Evolutionary conservation across 1,140 invertebrate genomes (phyloP).

Genomic region (Gonatopus flavifemur): DNA sequence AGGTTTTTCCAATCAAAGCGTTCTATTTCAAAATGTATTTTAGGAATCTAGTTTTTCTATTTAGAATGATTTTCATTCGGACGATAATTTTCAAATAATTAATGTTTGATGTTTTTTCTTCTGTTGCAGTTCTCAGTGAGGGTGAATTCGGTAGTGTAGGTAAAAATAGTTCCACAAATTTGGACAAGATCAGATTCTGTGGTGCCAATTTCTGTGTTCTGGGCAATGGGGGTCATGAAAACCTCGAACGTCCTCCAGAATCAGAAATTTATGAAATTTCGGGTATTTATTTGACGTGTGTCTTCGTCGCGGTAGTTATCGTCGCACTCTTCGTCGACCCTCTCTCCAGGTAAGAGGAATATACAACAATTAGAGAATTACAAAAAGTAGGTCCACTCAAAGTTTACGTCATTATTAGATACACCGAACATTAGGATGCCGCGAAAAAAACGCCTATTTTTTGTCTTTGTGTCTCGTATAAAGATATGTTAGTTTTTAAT

Average conservation of each 20-base stretch:
- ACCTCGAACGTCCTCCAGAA: constrained; percentile 75
- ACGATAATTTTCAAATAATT: no score
- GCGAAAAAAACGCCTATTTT: no score
- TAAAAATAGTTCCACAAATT: constrained; percentile 53
- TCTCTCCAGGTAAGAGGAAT: constrained; percentile 78
- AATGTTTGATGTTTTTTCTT: no score
- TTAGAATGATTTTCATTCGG: no score
- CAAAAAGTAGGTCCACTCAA: no score
- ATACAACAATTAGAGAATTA: no score
- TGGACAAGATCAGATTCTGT: constrained; percentile 66
- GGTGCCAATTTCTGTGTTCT: constrained; percentile 83
- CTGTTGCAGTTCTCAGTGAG: constrained; percentile 68
- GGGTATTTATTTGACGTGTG: constrained; percentile 85
- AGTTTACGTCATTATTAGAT: no score
- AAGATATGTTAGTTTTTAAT: no score
- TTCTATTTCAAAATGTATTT: background rate
- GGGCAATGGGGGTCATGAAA: constrained; percentile 66
- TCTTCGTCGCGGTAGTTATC: constrained; percentile 80
- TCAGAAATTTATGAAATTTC: constrained; percentile 85
- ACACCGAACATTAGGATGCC: no score
- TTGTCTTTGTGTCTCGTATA: no score
- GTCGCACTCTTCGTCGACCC: constrained; percentile 88
- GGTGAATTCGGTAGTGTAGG: constrained; percentile 62
- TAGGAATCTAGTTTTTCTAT: background rate
- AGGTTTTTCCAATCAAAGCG: background rate